Evolutionary conservation across 2,113 vertebrate genomes (phyloP).

Genomic region (Bagarius yarrelli): DNA sequence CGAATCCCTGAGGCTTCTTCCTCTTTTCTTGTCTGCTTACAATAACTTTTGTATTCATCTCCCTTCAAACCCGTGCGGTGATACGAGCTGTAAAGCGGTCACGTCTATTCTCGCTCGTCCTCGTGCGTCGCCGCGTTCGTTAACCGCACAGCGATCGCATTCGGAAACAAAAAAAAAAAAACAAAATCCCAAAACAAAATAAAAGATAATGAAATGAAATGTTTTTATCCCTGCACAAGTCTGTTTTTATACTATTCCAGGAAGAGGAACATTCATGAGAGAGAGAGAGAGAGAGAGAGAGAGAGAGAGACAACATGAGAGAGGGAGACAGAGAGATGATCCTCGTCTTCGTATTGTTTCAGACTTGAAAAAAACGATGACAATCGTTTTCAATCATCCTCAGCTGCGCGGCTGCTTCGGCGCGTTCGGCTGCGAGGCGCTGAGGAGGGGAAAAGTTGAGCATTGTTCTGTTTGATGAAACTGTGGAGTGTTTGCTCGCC

Average conservation of each 20-base stretch:
- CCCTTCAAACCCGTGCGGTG: slow-evolving; percentile 53
- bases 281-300: slow-evolving; percentile 20
- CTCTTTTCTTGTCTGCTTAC: slow-evolving; percentile 55
- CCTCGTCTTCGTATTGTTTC: slow-evolving; percentile 64
- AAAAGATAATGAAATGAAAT: slow-evolving; percentile 61
- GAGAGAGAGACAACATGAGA: neutral
- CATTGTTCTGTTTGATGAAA: slow-evolving; percentile 81
- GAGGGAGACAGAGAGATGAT: slow-evolving; percentile 48
- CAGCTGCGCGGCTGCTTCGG: slow-evolving; percentile 69
- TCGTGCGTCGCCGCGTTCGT: slow-evolving; percentile 63
- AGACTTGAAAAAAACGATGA: slow-evolving; percentile 71
- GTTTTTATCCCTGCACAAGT: slow-evolving; percentile 63
- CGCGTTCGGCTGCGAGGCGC: slow-evolving; percentile 68
- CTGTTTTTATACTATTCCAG: slow-evolving; percentile 32
- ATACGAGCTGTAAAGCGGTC: slow-evolving; percentile 55
- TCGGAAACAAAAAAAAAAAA: slow-evolving; percentile 54
- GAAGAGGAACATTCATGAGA: slow-evolving; percentile 60
- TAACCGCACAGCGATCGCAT: slow-evolving; percentile 63
- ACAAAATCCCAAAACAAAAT: slow-evolving; percentile 46
- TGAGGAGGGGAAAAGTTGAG: slow-evolving; percentile 75
- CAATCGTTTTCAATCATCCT: slow-evolving; percentile 77
- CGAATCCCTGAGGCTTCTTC: slow-evolving; percentile 59
- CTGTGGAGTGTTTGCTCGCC: slow-evolving; percentile 79
- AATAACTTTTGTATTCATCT: slow-evolving; percentile 56
- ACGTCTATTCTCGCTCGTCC: slow-evolving; percentile 56